Evolutionary conservation across 2,888 invertebrate species (phyloP).

Genomic region (Hipparchia semele): DNA sequence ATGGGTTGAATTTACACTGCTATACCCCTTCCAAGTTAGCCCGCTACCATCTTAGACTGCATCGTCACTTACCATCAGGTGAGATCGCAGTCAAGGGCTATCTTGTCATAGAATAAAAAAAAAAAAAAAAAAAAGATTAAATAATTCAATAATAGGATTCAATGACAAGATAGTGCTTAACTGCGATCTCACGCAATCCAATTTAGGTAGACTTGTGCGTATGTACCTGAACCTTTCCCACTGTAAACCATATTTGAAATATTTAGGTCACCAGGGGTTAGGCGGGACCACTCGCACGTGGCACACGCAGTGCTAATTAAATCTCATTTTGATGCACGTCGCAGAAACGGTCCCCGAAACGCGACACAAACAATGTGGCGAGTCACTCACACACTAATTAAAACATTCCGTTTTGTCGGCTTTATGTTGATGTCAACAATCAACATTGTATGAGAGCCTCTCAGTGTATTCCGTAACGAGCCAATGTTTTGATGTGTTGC

Average conservation of each 20-base stretch:
- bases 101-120: too few species aligned
- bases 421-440: neutral
- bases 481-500: neutral
- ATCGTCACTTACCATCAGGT: too few species aligned
- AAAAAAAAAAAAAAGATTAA: too few species aligned
- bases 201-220: too few species aligned
- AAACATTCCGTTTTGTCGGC: slow-evolving; percentile 32
- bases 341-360: slow-evolving; percentile 13
- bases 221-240: too few species aligned
- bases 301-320: slow-evolving; percentile 14
- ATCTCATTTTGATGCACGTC: slow-evolving; percentile 18
- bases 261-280: slow-evolving; percentile 8
- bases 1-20: too few species aligned
- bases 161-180: too few species aligned
- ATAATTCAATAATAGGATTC: too few species aligned
- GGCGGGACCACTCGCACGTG: neutral
- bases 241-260: neutral
- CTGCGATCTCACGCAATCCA: too few species aligned
- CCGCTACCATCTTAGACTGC: too few species aligned
- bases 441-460: slow-evolving; percentile 1
- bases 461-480: neutral
- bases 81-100: too few species aligned
- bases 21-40: too few species aligned
- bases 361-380: slow-evolving; percentile 33
- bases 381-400: slow-evolving; percentile 33